These are phyloP conservation scores for Podarcis muralis DNA, from an alignment of 2,113 vertebrate genomes.

Conservation along the genomic window DNA sequence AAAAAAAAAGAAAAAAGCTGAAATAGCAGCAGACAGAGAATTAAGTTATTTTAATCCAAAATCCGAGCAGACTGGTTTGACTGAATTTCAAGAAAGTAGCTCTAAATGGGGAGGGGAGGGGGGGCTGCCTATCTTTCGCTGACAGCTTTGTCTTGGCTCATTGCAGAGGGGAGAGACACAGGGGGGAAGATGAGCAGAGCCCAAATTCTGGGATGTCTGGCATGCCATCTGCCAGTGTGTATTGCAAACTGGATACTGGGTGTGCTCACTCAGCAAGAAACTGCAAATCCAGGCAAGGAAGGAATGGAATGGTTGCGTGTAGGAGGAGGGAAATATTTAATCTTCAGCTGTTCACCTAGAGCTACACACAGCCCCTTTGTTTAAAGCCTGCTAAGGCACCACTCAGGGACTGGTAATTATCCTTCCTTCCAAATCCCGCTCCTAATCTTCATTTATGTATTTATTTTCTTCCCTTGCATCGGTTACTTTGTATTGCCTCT, in stretches of 20 bases:
- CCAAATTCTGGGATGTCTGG: slow-evolving; percentile 14
- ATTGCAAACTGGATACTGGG: slow-evolving; percentile 29
- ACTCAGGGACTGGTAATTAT: background rate
- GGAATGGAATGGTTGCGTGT: background rate
- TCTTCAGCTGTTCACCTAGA: slow-evolving; percentile 13
- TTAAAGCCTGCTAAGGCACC: background rate
- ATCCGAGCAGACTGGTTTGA: background rate
- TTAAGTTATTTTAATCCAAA: background rate
- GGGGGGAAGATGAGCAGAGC: background rate
- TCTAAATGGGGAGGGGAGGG: rapidly evolving
- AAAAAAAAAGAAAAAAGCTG: rapidly evolving
- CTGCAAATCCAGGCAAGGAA: background rate
- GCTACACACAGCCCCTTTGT: background rate
- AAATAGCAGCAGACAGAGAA: background rate
- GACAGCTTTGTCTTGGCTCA: background rate
- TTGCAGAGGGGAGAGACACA: background rate
- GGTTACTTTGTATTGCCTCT: background rate
- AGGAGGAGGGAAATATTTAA: background rate
- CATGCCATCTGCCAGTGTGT: slow-evolving; percentile 36
- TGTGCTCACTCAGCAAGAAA: slow-evolving; percentile 3
- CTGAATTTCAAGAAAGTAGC: background rate
- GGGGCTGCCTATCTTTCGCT: background rate
- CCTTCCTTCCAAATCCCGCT: slow-evolving; percentile 8
- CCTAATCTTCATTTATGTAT: slow-evolving; percentile 2
- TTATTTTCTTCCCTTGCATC: background rate